Percentiles rank a stretch among this genome's conserved stretches.
phyloP scores from a whole-genome alignment of 2,797 vertebrate genomes.

The Leptodactylus fallax region DNA sequence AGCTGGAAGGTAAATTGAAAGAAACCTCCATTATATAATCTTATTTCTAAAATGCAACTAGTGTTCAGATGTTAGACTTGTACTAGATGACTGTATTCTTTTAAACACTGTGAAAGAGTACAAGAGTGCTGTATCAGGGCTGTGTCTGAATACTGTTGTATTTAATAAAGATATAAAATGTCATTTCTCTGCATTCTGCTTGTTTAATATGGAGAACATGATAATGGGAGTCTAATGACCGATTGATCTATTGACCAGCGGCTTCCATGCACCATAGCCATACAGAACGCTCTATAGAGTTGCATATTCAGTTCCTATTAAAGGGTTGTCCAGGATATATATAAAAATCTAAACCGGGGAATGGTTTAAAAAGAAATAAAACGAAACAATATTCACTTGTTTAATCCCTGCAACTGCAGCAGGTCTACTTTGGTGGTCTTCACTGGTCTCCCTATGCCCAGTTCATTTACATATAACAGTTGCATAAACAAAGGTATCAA shows the following conservation, averaged over 20 bases:
- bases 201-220: not conserved
- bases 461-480: not conserved
- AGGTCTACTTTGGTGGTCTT: no score
- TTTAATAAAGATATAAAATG: conserved; percentile 27
- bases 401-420: no score
- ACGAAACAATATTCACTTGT: no score
- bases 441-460: no score
- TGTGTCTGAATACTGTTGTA: conserved; percentile 39
- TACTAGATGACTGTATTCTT: conserved; percentile 87
- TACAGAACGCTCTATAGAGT: not conserved
- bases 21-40: not conserved
- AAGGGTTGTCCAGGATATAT: no score
- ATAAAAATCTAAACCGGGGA: no score
- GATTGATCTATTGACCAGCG: no score
- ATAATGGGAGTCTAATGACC: not conserved
- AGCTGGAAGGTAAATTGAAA: not conserved
- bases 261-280: no score
- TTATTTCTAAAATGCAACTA: not conserved
- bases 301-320: no score
- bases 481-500: not conserved
- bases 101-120: conserved; percentile 72
- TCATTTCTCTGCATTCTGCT: not conserved
- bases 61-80: conserved; percentile 75
- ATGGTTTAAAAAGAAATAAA: no score
- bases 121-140: conserved; percentile 80